Percentiles rank a stretch among this genome's conserved stretches.
phyloP scores from a whole-genome alignment of 1,140 invertebrate species.

The Wiebesia pumilae region DNA sequence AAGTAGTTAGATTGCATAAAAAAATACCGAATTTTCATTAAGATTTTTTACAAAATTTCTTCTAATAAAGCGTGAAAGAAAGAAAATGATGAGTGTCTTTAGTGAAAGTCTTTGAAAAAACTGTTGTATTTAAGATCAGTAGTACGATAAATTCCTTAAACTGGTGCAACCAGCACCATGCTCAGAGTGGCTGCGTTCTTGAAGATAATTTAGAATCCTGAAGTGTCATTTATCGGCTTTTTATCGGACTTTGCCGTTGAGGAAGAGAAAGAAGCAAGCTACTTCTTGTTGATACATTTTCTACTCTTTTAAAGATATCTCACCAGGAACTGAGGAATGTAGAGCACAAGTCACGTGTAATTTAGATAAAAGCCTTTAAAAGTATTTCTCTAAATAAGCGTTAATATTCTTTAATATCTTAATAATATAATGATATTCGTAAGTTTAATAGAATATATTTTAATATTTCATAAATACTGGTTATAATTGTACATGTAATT shows the following conservation, averaged over 20 bases:
- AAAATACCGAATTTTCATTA: no score
- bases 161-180: slow-evolving; percentile 53
- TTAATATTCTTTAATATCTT: no score
- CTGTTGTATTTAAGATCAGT: not conserved
- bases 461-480: no score
- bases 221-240: slow-evolving; percentile 65
- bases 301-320: slow-evolving; percentile 6
- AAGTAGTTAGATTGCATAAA: no score
- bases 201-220: slow-evolving; percentile 68
- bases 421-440: no score
- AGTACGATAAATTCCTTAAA: slow-evolving; percentile 66
- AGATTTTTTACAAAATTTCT: no score
- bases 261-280: not conserved
- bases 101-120: not conserved
- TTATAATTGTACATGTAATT: no score
- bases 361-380: slow-evolving; percentile 5
- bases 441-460: no score
- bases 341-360: not conserved
- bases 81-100: not conserved
- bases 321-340: not conserved
- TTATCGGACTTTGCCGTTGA: slow-evolving; percentile 53
- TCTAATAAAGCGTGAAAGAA: not conserved
- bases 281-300: slow-evolving; percentile 52
- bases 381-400: not conserved
- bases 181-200: slow-evolving; percentile 64